Conservation (phyloP, 1,140 invertebrate genomes). For the Papilio aristodemus region DNA sequence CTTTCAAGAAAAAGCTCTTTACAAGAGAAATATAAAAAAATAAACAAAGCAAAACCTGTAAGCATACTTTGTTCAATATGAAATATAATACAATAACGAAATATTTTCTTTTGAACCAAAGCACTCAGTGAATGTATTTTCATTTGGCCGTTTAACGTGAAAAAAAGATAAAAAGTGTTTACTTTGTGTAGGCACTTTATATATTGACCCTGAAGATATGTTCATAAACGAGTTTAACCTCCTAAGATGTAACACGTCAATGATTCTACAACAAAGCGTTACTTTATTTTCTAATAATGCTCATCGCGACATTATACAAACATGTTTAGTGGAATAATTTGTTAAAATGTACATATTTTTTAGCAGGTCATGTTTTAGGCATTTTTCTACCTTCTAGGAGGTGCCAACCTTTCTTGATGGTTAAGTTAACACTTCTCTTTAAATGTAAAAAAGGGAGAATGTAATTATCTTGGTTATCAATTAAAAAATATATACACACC, state of each 20-base stretch:
- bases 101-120: constrained; percentile 6
- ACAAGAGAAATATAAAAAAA: not conserved
- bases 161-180: constrained; percentile 34
- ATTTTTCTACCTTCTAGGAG: no score
- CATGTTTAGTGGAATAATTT: no score
- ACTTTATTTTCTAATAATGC: not conserved
- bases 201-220: constrained; percentile 50
- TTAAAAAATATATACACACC: not conserved
- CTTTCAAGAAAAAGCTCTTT: not conserved
- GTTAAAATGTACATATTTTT: no score
- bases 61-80: not conserved
- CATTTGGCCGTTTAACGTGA: constrained; percentile 12
- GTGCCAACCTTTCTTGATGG: no score
- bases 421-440: no score
- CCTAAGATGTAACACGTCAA: constrained; percentile 47
- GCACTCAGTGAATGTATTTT: not conserved
- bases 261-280: constrained; percentile 37
- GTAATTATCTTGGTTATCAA: not conserved
- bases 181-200: constrained; percentile 30
- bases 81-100: not conserved
- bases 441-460: no score
- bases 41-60: not conserved
- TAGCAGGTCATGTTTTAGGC: no score
- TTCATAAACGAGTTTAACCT: constrained; percentile 56
- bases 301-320: no score